Conservation (phyloP, 2,888 invertebrate genomes). For the Glomeris marginata region DNA sequence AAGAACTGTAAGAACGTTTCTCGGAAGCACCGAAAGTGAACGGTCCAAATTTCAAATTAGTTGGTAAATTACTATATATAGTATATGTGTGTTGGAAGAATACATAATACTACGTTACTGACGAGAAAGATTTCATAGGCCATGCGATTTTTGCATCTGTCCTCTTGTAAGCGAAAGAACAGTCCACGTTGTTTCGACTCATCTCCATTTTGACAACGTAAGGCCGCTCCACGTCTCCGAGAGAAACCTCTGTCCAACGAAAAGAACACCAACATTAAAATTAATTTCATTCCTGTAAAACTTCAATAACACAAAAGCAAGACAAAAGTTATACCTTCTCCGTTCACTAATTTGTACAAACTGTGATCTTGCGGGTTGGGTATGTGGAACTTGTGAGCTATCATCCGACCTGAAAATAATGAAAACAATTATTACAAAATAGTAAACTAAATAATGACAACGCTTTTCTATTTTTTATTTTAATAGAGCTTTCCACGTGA, state of each 20-base stretch:
- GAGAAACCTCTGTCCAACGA: constrained; percentile 58
- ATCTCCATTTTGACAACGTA: constrained; percentile 60
- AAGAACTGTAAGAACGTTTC: too few species aligned
- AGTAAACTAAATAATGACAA: neutral
- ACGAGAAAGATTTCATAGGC: constrained; percentile 39
- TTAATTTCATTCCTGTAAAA: too few species aligned
- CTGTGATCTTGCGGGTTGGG: constrained; percentile 95
- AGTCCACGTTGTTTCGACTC: constrained; percentile 49
- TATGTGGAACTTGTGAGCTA: constrained; percentile 87
- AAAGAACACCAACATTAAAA: too few species aligned
- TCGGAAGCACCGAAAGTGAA: too few species aligned
- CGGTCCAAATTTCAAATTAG: too few species aligned
- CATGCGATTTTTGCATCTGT: constrained; percentile 95
- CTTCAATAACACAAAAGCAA: too few species aligned
- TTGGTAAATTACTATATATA: too few species aligned
- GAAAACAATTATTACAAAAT: constrained; percentile 6
- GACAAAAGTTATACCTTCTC: constrained; percentile 64
- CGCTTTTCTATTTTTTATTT: neutral
- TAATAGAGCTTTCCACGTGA: too few species aligned
- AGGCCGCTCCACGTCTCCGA: constrained; percentile 77
- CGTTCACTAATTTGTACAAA: constrained; percentile 73
- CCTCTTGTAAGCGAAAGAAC: constrained; percentile 85
- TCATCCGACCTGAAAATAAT: constrained; percentile 40
- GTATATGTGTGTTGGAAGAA: too few species aligned
- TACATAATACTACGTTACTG: too few species aligned